Conservation (phyloP, 23 tunicate species). For the Phallusia fumigata region DNA sequence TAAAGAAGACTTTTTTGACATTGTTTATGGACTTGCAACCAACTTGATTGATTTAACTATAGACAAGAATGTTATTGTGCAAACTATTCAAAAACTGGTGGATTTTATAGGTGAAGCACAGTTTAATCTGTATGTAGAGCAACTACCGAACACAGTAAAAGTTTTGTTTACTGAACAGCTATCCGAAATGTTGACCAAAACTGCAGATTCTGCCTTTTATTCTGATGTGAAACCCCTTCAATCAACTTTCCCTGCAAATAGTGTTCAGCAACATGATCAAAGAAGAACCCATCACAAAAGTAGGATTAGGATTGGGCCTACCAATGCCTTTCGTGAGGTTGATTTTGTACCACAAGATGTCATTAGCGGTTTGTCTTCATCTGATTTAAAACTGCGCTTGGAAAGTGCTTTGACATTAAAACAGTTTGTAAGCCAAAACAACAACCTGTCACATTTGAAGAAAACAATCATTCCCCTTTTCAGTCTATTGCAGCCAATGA, state of each 20-base stretch:
- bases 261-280: background rate
- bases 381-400: conserved; percentile 36
- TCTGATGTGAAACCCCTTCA: background rate
- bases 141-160: conserved; percentile 20
- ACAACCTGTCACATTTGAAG: conserved; percentile 22
- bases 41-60: conserved; percentile 51
- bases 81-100: conserved; percentile 41
- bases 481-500: conserved; percentile 65
- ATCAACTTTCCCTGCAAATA: background rate
- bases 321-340: conserved; percentile 23
- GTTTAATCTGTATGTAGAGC: conserved; percentile 47
- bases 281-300: background rate
- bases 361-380: conserved; percentile 35
- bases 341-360: conserved; percentile 51
- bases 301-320: background rate
- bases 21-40: conserved; percentile 57
- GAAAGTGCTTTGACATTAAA: conserved; percentile 60
- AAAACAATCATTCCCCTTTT: conserved; percentile 50
- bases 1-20: conserved; percentile 84
- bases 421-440: conserved; percentile 1
- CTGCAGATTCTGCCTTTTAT: background rate
- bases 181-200: conserved; percentile 22
- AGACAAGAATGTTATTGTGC: conserved; percentile 32
- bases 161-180: conserved; percentile 17
- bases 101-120: conserved; percentile 51